Percentiles rank a stretch among this genome's conserved stretches.
These are phyloP conservation scores for Brachionus sp. DNA, from an alignment of 1,140 invertebrate genomes.

Conservation along the genomic window DNA sequence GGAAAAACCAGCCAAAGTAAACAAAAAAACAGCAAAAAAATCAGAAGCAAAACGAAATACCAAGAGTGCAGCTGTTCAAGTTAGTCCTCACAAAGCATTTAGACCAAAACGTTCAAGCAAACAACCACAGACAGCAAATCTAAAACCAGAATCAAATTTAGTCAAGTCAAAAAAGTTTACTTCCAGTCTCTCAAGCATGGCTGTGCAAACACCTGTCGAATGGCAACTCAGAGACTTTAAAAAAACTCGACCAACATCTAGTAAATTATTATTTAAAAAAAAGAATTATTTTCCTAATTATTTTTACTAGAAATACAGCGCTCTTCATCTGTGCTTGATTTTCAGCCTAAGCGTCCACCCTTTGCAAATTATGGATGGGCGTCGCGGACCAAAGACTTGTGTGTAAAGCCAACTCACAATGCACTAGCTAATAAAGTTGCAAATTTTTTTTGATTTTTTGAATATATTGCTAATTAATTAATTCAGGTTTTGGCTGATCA, in stretches of 20 bases:
- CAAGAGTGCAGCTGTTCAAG: constrained; percentile 2
- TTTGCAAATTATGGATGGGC: constrained; percentile 45
- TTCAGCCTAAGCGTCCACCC: constrained; percentile 24
- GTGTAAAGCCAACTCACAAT: constrained; percentile 38
- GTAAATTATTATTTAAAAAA: background rate
- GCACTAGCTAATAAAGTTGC: constrained; percentile 25
- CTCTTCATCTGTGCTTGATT: constrained; percentile 4
- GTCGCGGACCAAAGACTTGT: constrained; percentile 18
- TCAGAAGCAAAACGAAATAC: background rate
- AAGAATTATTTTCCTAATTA: background rate
- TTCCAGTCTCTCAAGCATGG: constrained; percentile 28
- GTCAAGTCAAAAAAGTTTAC: constrained; percentile 5
- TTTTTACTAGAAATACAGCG: background rate
- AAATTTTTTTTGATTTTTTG: background rate
- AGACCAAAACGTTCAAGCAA: background rate
- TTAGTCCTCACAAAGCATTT: background rate
- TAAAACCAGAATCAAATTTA: constrained; percentile 23
- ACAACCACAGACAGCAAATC: background rate
- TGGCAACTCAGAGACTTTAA: constrained; percentile 38
- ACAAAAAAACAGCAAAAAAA: background rate
- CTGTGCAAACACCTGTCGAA: constrained; percentile 30
- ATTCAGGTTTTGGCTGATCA: constrained; percentile 13
- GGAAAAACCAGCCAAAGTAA: background rate
- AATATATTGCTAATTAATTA: background rate
- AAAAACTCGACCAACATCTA: background rate